phyloP scores from a whole-genome alignment of 2,888 invertebrate genomes.

The Cerastis leucographa region DNA sequence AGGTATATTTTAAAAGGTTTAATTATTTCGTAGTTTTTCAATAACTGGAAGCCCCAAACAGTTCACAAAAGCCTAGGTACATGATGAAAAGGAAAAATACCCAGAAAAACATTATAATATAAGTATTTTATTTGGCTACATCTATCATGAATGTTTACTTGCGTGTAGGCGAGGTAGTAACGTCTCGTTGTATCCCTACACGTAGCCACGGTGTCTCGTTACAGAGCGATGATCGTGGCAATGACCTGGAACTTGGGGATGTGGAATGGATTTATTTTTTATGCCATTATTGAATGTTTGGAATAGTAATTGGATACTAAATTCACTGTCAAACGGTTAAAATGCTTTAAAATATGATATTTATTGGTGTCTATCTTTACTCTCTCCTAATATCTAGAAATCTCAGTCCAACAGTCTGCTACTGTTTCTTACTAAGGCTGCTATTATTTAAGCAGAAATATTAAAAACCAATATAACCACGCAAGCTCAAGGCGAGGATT shows the following conservation, averaged over 20 bases:
- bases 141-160: conserved; percentile 26
- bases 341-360: not conserved
- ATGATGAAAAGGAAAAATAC: not conserved
- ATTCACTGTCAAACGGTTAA: not conserved
- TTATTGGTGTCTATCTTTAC: no score
- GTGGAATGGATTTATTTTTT: not conserved
- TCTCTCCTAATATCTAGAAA: not conserved
- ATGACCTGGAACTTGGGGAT: conserved; percentile 12
- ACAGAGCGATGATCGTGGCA: conserved; percentile 24
- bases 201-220: conserved; percentile 25
- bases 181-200: not conserved
- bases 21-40: not conserved
- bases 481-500: not conserved
- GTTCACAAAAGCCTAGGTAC: not conserved
- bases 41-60: not conserved
- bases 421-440: not conserved
- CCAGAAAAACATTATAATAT: not conserved
- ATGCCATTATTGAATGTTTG: not conserved
- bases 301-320: not conserved
- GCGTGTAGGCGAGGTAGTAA: not conserved
- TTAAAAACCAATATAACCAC: not conserved
- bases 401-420: not conserved
- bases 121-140: conserved; percentile 12
- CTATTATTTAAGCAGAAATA: not conserved
- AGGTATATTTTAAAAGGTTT: not conserved